A percentile compares a stretch with the other conserved stretches of the same genome.
Conservation (phyloP, 2,113 vertebrate genomes). For the Tapirus terrestris region DNA sequence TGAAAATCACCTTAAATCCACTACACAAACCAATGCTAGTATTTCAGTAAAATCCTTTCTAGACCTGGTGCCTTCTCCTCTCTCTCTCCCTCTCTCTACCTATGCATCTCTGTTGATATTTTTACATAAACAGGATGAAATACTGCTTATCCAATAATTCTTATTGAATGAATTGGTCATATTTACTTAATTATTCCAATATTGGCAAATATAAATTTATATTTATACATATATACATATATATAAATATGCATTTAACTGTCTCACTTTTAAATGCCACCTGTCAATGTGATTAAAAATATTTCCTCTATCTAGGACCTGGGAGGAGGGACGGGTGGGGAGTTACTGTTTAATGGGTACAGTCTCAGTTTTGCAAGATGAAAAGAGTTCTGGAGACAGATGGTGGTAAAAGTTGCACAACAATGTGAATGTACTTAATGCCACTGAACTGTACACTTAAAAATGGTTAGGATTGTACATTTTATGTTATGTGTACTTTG, state of each 20-base stretch:
- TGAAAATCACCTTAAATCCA: background rate
- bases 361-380: background rate
- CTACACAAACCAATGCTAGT: background rate
- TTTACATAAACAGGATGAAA: background rate
- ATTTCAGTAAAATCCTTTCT: background rate
- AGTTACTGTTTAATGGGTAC: background rate
- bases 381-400: background rate
- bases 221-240: too few species aligned
- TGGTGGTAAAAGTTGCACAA: background rate
- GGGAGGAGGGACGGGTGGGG: background rate
- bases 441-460: background rate
- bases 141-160: background rate
- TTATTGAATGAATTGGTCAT: background rate
- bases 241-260: background rate
- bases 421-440: background rate
- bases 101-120: background rate
- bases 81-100: background rate
- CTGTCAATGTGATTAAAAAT: background rate
- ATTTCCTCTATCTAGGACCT: background rate
- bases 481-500: background rate
- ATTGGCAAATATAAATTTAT: background rate
- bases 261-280: background rate
- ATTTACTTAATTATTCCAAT: background rate
- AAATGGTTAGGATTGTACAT: background rate
- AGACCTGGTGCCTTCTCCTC: background rate